These are phyloP conservation scores for Arrhamphus sclerolepis DNA, from an alignment of 2,797 vertebrate genomes.

Conservation along the genomic window DNA sequence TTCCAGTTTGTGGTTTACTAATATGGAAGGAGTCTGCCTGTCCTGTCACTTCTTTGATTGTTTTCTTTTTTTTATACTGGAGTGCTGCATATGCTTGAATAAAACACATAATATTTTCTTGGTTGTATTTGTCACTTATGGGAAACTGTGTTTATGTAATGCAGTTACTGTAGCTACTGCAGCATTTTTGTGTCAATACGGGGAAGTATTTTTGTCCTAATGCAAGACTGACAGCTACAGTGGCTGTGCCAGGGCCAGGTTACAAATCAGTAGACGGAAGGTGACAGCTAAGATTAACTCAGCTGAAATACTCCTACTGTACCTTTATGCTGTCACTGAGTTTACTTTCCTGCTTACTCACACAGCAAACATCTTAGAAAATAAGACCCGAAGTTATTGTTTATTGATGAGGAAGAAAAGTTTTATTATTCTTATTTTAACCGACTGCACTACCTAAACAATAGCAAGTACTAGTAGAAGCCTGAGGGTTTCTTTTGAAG, in stretches of 20 bases:
- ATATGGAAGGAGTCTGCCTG: constrained; percentile 18
- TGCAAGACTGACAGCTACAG: constrained; percentile 71
- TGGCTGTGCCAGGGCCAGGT: constrained; percentile 64
- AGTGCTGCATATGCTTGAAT: constrained; percentile 7
- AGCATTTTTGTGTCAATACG: constrained; percentile 65
- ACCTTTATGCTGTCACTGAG: constrained; percentile 44
- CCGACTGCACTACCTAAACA: constrained; percentile 17
- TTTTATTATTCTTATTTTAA: constrained; percentile 10
- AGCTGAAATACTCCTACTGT: constrained; percentile 66
- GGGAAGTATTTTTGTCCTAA: constrained; percentile 70
- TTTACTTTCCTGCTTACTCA: constrained; percentile 50
- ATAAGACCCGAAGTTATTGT: constrained; percentile 40
- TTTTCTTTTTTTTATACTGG: constrained; percentile 4
- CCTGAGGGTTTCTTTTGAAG: background rate
- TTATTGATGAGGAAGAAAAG: constrained; percentile 28
- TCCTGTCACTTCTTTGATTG: constrained; percentile 10
- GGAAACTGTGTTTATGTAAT: constrained; percentile 28
- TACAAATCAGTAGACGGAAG: constrained; percentile 74
- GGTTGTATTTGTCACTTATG: constrained; percentile 26
- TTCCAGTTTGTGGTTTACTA: constrained; percentile 30
- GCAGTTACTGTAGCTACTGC: constrained; percentile 41
- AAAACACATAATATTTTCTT: constrained; percentile 11
- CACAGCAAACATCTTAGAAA: constrained; percentile 38
- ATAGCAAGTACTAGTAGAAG: constrained; percentile 3
- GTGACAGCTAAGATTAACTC: constrained; percentile 56